Percentiles rank a stretch among this genome's conserved stretches.
Conservation (phyloP, 2,113 vertebrate species). For the Desmodus rotundus region DNA sequence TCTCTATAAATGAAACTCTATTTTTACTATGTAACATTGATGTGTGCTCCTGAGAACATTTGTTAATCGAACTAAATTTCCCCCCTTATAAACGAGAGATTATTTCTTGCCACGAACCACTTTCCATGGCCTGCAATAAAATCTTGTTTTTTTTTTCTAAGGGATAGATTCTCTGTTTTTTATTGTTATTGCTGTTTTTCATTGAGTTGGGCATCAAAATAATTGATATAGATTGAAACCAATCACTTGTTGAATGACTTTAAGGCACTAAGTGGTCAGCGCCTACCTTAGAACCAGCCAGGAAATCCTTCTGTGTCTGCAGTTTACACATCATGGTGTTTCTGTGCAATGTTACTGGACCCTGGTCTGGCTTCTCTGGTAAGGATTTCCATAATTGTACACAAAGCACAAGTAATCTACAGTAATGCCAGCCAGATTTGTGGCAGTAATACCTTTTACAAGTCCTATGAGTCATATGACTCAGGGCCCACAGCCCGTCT, state of each 20-base stretch:
- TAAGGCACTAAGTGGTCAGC: not conserved
- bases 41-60: not conserved
- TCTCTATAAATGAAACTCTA: not conserved
- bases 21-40: not conserved
- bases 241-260: not conserved
- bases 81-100: not conserved
- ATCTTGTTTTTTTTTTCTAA: not conserved
- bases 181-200: not conserved
- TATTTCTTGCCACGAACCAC: constrained; percentile 2
- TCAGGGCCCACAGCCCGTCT: not conserved
- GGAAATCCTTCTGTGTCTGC: not conserved
- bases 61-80: not conserved
- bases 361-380: not conserved
- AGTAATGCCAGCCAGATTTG: constrained; percentile 8
- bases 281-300: not conserved
- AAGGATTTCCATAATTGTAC: constrained; percentile 9
- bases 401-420: not conserved
- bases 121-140: not conserved
- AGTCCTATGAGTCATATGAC: not conserved
- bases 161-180: not conserved
- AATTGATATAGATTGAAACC: not conserved
- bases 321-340: not conserved
- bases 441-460: not conserved
- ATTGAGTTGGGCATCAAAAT: not conserved
- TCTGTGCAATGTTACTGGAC: not conserved